Evolutionary conservation across 2,888 invertebrate species (phyloP), one percentile per base, ranked within the genome.

Genomic region (Cyaniris semiargus): DNA sequence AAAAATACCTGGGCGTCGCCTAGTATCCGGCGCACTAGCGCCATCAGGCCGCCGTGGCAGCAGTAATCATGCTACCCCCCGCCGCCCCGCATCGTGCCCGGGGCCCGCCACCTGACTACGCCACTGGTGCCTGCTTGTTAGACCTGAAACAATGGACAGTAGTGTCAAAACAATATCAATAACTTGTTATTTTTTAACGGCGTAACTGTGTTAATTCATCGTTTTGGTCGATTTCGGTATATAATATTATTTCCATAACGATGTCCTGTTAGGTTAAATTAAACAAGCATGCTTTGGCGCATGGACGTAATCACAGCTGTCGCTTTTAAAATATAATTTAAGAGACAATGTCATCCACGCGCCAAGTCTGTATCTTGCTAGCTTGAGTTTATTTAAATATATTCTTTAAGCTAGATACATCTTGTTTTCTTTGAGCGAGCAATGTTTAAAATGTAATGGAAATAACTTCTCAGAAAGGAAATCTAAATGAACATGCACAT

Each of bases 1-100:
- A 44, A 3, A 0, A 44, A 13, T 44, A 97, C 96, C 96, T 97
- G 97, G 92, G 97, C 97, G 95, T 97, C 97, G 92, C 96, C 95
- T 88, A 97, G 95, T 91, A 97, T 96, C 88, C 96, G 96, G 93
- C 97, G 96, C 96, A 97, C 97, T 94, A 97, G 96, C 94, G 96
- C 96, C 96, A 97, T 96, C 95, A 96, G 96, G 95, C 96, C 95
- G 95, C 96, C 94, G 93, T 95, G 94, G 91, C 93, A 85, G 87
- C 89, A 88, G 92, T 90, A 89, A 89, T 91, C 95, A 92, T 94
- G 94, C 90, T 95, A 95, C 83, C 94, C 94, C 84, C 91, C 92
- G 76, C 86, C 89, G 79, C 85, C 83, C 81, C 84, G 85, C 87
- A 85, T 86, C 90, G 90, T 92, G 83, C 87, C 81, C 80, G 58